phyloP scores from a whole-genome alignment of 2,888 invertebrate genomes.

The Lamellibrachia columna region DNA sequence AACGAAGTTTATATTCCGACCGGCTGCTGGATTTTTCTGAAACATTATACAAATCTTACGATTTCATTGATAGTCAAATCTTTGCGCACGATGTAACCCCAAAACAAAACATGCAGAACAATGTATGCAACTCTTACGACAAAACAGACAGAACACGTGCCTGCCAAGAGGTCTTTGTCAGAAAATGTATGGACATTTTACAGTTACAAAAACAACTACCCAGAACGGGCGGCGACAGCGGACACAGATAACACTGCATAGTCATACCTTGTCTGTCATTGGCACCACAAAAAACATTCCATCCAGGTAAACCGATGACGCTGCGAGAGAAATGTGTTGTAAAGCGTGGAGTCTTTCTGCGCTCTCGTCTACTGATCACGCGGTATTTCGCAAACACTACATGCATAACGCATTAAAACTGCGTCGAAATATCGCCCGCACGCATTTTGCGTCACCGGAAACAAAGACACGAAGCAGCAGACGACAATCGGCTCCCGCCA shows the following conservation, averaged over 20 bases:
- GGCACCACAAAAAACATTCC: neutral
- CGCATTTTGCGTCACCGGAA: constrained; percentile 6
- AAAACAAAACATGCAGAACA: neutral
- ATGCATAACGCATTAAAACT: neutral
- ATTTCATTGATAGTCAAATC: constrained; percentile 9
- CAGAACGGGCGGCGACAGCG: neutral
- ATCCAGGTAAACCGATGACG: neutral
- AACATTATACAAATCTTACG: neutral
- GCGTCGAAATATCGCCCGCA: constrained; percentile 3
- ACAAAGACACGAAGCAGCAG: neutral
- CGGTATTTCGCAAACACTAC: constrained; percentile 1
- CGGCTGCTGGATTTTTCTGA: neutral
- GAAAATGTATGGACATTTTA: neutral
- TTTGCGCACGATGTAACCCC: neutral
- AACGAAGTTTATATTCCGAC: neutral
- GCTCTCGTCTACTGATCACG: neutral
- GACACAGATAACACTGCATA: neutral
- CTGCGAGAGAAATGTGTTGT: neutral
- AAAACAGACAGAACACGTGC: neutral
- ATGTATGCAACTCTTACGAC: neutral
- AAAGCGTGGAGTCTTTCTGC: neutral
- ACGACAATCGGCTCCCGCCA: neutral
- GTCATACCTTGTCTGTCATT: neutral
- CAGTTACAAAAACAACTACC: neutral
- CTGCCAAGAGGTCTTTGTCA: neutral